phyloP scores from a whole-genome alignment of 2,113 vertebrate species.

The Cyprichromis sp. region DNA sequence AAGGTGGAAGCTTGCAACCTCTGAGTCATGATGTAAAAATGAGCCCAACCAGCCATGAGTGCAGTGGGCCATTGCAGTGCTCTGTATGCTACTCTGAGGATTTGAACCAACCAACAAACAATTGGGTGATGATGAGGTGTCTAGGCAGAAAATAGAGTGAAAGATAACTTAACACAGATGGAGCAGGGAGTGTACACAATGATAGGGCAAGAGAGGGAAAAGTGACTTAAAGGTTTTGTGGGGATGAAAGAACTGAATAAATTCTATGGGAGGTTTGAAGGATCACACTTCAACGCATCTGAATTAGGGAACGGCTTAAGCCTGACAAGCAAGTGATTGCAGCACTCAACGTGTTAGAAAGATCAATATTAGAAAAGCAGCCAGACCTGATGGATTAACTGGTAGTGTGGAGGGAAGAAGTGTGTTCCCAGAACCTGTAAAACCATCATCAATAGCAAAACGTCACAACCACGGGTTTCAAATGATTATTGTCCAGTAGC shows the following conservation, averaged over 20 bases:
- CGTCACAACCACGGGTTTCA: neutral
- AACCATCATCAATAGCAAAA: neutral
- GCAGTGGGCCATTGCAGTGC: constrained; percentile 71
- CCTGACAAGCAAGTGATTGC: neutral
- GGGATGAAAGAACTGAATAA: neutral
- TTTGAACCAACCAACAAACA: constrained; percentile 73
- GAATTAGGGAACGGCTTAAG: neutral
- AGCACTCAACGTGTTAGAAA: neutral
- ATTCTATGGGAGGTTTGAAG: neutral
- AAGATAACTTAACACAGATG: neutral
- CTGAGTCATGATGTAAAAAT: constrained; percentile 55
- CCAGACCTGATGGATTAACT: neutral
- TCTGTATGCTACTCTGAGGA: constrained; percentile 62
- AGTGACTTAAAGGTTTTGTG: neutral
- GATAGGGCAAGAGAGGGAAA: neutral
- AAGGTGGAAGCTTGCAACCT: neutral
- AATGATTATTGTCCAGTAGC: neutral
- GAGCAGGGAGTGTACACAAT: neutral
- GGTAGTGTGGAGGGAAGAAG: neutral
- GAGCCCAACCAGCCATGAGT: constrained; percentile 67
- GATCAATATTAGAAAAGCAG: neutral
- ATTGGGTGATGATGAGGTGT: neutral
- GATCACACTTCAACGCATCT: neutral
- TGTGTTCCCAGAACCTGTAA: neutral
- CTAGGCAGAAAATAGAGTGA: neutral